Percentiles rank a stretch among this genome's conserved stretches.
Evolutionary conservation across 2,888 invertebrate species (phyloP).

Genomic region (Acleris holmiana): DNA sequence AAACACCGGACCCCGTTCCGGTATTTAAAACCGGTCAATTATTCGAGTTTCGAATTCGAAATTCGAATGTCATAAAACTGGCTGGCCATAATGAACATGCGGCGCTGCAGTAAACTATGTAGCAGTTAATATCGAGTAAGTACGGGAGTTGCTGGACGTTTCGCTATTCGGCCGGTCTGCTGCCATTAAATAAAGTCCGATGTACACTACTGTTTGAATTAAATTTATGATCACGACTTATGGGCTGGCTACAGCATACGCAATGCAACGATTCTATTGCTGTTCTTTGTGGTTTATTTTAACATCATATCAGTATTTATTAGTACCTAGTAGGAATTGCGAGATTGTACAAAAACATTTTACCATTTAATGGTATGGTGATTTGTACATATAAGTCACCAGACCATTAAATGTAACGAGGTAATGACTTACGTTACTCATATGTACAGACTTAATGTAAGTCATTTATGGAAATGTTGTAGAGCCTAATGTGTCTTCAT

Average conservation of each 20-base stretch:
- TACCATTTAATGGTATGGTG: no score
- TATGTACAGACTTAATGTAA: slow-evolving; percentile 7
- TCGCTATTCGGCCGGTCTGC: slow-evolving; percentile 59
- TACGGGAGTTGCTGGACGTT: slow-evolving; percentile 74
- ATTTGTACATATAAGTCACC: no score
- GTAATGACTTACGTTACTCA: neutral
- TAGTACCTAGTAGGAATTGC: no score
- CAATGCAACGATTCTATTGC: slow-evolving; percentile 3
- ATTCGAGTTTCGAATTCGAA: slow-evolving; percentile 73
- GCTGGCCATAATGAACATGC: slow-evolving; percentile 76
- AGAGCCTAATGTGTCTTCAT: slow-evolving; percentile 79
- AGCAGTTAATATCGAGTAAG: slow-evolving; percentile 73
- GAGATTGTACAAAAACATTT: no score
- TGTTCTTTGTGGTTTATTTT: neutral
- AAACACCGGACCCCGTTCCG: slow-evolving; percentile 55
- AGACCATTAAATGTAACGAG: no score
- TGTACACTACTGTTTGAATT: slow-evolving; percentile 45
- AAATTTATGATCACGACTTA: slow-evolving; percentile 44
- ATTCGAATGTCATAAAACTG: slow-evolving; percentile 78
- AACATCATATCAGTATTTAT: neutral
- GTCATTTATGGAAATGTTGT: slow-evolving; percentile 71
- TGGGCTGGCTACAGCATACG: slow-evolving; percentile 1
- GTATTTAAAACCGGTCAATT: slow-evolving; percentile 72
- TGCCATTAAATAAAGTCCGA: slow-evolving; percentile 51
- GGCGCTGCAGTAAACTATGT: slow-evolving; percentile 76